Evolutionary conservation across 2,888 invertebrate genomes (phyloP), one percentile per base, ranked within the genome.

Genomic region (Drosophila greeni): DNA sequence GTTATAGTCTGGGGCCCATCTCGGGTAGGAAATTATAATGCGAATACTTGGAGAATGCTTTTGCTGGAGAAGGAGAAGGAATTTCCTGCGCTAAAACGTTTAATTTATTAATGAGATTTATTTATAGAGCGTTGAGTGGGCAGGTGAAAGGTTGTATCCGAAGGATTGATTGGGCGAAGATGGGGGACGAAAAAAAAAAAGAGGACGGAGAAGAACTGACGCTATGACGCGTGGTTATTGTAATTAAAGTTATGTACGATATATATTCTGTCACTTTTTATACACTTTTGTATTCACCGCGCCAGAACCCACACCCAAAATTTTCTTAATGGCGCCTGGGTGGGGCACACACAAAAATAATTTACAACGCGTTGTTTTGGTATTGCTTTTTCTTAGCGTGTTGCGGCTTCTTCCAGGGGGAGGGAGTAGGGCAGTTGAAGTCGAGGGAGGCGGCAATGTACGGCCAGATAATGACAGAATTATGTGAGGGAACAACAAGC

Each of bases 71-170:
- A 40, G 59, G 43, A 49, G 34, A 34, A 48, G 65, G 45, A 42
- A 57, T 68, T 72, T 76, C 68, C 76, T 70, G 68, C 60, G 75
- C 54, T 72, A 72, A 81, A 83, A 70, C 73, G 74, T 76, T 77
- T 75, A 81, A 81, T 83, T 83, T 83, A 83, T 83, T 81, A 81
- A 81, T 83, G 83, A 81, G 84, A 83, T 81, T 83, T 81, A 81
- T 83, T 81, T 75, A 81, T 81, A 83, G 69, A 56, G 58, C 42
- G 37, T 39, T 54, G 42, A 36, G 66, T 43, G 29, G 69, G 55
- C 52, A 61, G 53, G 56, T 67, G 51, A 58, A 60, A 61, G 80
- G 66, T 64, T 36, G 33, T 48, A 36, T 31, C 47, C 48, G n/a
- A 45, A 65, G 75, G 73, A 42, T 37, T 33, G 42, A 36, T 23